These are phyloP conservation scores for Sinosuthora webbiana DNA, from an alignment of 2,113 vertebrate genomes.

Conservation along the genomic window DNA sequence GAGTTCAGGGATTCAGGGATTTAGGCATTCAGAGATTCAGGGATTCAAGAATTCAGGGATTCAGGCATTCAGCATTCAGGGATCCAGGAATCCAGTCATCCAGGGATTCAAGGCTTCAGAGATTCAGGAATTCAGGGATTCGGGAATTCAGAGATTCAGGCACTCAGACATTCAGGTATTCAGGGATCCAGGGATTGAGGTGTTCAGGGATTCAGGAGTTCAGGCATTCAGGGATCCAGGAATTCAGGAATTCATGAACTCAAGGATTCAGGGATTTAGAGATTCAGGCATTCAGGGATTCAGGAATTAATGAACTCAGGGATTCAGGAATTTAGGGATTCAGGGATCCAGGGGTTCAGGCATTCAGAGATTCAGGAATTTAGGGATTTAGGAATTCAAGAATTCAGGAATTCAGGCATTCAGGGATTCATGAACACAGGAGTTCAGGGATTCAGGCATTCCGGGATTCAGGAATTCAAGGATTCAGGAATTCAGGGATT, in stretches of 20 bases:
- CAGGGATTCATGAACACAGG: no score
- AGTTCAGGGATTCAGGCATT: neutral
- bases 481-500: neutral
- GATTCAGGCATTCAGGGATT: rapidly evolving
- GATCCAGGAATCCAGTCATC: rapidly evolving
- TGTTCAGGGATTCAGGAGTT: neutral
- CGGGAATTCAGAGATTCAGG: neutral
- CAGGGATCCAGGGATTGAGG: no score
- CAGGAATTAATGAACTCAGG: no score
- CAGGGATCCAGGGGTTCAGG: neutral
- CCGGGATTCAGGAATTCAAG: neutral
- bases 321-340: neutral
- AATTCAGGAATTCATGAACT: neutral
- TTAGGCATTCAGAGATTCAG: neutral
- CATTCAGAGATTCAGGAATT: neutral
- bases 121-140: rapidly evolving
- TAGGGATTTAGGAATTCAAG: no score
- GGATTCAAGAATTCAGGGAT: neutral
- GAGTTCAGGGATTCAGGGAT: neutral
- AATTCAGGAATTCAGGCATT: no score
- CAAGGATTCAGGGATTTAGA: neutral
- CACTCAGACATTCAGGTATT: neutral
- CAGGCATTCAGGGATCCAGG: no score
- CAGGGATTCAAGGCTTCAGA: neutral
- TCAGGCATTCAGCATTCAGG: neutral